Evolutionary conservation across 2,888 invertebrate genomes (phyloP).

Genomic region (Pandemis corylana): DNA sequence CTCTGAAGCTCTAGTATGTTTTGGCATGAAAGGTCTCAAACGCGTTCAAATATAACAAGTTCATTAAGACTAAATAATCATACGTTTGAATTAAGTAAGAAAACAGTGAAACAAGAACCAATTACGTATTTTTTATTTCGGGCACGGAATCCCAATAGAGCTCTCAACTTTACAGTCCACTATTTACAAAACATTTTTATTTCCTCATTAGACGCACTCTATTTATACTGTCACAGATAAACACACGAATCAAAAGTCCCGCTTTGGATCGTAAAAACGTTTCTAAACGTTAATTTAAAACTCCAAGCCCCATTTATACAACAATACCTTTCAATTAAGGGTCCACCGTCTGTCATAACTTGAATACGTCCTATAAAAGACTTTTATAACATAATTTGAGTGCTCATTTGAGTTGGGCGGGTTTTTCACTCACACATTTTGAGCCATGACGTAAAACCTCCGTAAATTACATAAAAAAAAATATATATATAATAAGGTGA

Average conservation of each 20-base stretch:
- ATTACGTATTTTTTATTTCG: background rate
- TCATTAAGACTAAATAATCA: too few relatives aligned
- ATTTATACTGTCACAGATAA: constrained; percentile 28
- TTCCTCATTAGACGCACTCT: constrained; percentile 25
- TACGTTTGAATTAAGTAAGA: too few relatives aligned
- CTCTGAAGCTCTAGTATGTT: too few relatives aligned
- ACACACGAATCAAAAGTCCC: constrained; percentile 30
- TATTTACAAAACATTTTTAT: constrained; percentile 31
- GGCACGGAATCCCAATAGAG: background rate
- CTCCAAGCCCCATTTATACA: constrained; percentile 12
- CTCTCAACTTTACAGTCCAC: constrained; percentile 26
- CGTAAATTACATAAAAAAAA: too few relatives aligned
- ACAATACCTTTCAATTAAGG: constrained; percentile 42
- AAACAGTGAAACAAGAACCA: too few relatives aligned
- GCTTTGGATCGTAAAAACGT: constrained; percentile 30
- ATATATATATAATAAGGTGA: too few relatives aligned
- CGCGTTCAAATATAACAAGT: too few relatives aligned
- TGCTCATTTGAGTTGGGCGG: constrained; percentile 12
- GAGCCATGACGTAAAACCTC: background rate
- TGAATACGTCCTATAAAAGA: constrained; percentile 39
- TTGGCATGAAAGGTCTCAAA: too few relatives aligned
- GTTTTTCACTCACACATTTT: background rate
- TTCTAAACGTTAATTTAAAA: constrained; percentile 11
- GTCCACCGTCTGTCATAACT: constrained; percentile 33
- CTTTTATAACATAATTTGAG: constrained; percentile 37